A percentile compares a stretch with the other conserved stretches of the same genome.
Evolutionary conservation across 2,113 vertebrate species (phyloP).

Genomic region (Piprites chloris): DNA sequence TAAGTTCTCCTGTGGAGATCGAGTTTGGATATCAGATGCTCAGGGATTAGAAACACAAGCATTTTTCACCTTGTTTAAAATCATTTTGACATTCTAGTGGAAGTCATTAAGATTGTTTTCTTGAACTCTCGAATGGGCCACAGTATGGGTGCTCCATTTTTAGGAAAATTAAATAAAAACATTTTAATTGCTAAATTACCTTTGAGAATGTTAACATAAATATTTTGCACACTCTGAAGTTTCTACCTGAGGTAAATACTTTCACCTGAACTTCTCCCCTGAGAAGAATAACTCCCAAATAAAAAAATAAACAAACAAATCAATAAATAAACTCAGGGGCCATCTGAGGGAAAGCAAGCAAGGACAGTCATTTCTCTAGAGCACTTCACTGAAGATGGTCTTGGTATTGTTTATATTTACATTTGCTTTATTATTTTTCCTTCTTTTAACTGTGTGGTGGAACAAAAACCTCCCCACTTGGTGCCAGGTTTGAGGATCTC

Average conservation of each 20-base stretch:
- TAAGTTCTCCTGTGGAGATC: slow-evolving; percentile 13
- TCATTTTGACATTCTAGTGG: not conserved
- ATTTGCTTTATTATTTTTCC: not conserved
- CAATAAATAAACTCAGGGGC: not conserved
- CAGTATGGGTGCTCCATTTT: not conserved
- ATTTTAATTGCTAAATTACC: not conserved
- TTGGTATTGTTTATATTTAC: not conserved
- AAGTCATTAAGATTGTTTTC: slow-evolving; percentile 17
- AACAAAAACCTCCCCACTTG: not conserved
- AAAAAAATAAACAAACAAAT: not conserved
- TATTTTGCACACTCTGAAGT: not conserved
- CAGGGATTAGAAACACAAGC: not conserved
- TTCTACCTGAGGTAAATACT: not conserved
- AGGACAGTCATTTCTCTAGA: not conserved
- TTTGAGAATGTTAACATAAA: not conserved
- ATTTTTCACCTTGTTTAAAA: not conserved
- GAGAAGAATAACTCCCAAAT: not conserved
- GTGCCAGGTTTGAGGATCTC: not conserved
- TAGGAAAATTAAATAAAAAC: not conserved
- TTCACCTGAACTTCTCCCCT: not conserved
- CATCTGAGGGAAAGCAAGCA: not conserved
- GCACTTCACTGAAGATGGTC: not conserved
- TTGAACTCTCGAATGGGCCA: not conserved
- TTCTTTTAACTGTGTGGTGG: too few species aligned
- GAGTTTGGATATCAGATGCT: slow-evolving; percentile 4